phyloP scores from a whole-genome alignment of 2,113 vertebrate species.

The Loxodonta africana region DNA sequence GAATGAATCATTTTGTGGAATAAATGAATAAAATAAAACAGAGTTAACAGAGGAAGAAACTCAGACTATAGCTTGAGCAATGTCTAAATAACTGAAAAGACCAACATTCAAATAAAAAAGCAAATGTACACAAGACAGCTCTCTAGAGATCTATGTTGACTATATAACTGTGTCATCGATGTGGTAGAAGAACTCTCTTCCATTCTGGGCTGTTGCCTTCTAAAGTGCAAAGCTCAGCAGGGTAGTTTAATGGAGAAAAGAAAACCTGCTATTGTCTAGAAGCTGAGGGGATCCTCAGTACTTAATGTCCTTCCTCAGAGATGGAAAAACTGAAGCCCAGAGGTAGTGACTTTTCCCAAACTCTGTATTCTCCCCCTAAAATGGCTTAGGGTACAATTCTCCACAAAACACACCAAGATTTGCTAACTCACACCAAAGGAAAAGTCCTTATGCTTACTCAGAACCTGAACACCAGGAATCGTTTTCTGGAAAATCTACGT shows the following conservation, averaged over 20 bases:
- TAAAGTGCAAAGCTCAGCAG: background rate
- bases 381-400: background rate
- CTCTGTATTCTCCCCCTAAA: background rate
- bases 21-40: slow-evolving; percentile 49
- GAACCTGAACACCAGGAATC: background rate
- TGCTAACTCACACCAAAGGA: background rate
- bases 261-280: background rate
- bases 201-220: background rate
- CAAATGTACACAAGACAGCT: background rate
- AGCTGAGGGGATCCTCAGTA: background rate
- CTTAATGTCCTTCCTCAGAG: background rate
- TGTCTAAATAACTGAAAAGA: slow-evolving; percentile 49
- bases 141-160: background rate
- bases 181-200: background rate
- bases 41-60: slow-evolving; percentile 28
- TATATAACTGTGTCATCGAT: background rate
- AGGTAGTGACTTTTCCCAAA: background rate
- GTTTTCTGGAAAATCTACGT: background rate
- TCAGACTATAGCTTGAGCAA: background rate
- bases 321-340: slow-evolving; percentile 21
- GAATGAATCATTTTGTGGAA: slow-evolving; percentile 5
- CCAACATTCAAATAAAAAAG: slow-evolving; percentile 26
- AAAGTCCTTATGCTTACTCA: background rate
- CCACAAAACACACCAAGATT: background rate
- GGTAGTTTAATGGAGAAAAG: background rate